A percentile compares a stretch with the other conserved stretches of the same genome.
These are phyloP conservation scores for Sorex araneus DNA, from an alignment of 2,113 vertebrate genomes.

Conservation along the genomic window DNA sequence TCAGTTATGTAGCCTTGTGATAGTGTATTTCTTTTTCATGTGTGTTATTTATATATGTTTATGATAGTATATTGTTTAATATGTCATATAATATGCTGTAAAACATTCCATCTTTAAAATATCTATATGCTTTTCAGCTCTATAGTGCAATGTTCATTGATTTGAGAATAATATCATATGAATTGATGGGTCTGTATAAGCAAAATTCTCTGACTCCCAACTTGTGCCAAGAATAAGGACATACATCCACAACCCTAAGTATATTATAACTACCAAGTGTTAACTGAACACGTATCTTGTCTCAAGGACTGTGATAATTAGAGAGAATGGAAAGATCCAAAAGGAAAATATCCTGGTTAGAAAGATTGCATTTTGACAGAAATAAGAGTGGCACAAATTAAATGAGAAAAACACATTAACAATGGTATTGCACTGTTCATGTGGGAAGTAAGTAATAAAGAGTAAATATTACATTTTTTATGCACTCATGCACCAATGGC, in stretches of 20 bases:
- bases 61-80: background rate
- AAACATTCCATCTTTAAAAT: background rate
- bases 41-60: slow-evolving; percentile 17
- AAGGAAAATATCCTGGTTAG: background rate
- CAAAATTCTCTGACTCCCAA: background rate
- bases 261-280: background rate
- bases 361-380: background rate
- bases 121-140: background rate
- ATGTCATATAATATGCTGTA: background rate
- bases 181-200: background rate
- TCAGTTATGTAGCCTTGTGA: background rate
- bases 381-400: background rate
- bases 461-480: background rate
- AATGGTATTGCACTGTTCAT: background rate
- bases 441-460: background rate
- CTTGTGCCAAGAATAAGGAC: background rate
- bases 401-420: background rate
- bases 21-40: background rate
- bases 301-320: background rate
- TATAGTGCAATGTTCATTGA: background rate
- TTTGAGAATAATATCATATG: background rate
- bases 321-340: background rate
- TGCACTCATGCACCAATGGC: no score
- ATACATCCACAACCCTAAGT: background rate
- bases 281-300: background rate